Percentiles rank a stretch among this genome's conserved stretches.
Conservation (phyloP, 2,888 invertebrate genomes). For the Sinopyrophorus schimmeli region DNA sequence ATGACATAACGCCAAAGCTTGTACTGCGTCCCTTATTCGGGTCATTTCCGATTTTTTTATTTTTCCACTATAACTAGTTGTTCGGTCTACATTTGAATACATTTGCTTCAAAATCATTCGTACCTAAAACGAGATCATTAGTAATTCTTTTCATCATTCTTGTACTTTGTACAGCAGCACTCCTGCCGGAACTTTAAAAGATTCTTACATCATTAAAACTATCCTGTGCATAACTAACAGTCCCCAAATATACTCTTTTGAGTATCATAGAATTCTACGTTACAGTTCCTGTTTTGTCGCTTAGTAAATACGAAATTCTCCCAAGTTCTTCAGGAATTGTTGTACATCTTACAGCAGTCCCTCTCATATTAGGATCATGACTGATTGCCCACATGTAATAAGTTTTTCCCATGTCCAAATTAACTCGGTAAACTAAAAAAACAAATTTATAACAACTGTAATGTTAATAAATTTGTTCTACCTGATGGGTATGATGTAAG, state of each 20-base stretch:
- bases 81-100: conserved; percentile 44
- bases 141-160: no score
- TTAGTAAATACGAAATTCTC: conserved; percentile 92
- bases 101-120: conserved; percentile 55
- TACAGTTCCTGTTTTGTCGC: conserved; percentile 97
- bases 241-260: conserved; percentile 92
- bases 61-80: conserved; percentile 43
- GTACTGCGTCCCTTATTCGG: conserved; percentile 86
- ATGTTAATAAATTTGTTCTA: conserved; percentile 44
- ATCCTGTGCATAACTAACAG: conserved; percentile 85
- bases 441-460: neutral
- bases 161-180: no score
- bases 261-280: conserved; percentile 99
- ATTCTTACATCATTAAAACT: conserved; percentile 76
- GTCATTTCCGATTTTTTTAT: conserved; percentile 72
- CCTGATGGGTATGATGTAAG: conserved; percentile 98
- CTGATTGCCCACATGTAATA: conserved; percentile 98
- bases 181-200: no score
- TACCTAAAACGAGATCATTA: conserved; percentile 48
- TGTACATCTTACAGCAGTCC: conserved; percentile 94
- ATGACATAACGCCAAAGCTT: conserved; percentile 95
- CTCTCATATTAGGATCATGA: conserved; percentile 87
- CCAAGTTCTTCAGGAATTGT: conserved; percentile 99
- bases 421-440: conserved; percentile 84
- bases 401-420: conserved; percentile 98